Evolutionary conservation across 37 sponge, comb jelly and placozoan species (phyloP).

Genomic region (Chondrilla cf. caribensis): DNA sequence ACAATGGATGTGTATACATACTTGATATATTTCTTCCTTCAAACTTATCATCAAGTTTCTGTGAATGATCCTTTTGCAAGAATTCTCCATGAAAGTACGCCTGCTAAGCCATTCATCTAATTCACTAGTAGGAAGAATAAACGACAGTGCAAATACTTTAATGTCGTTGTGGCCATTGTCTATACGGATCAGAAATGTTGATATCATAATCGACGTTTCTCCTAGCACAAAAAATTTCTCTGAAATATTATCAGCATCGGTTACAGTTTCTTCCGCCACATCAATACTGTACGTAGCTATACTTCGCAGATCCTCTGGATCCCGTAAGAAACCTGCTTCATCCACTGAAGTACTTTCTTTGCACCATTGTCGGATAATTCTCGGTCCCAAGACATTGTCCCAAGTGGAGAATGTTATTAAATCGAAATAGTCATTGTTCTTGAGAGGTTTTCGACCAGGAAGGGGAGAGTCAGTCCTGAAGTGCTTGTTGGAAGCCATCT

Average conservation of each 20-base stretch:
- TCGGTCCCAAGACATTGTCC: conserved; percentile 88
- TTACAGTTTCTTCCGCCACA: not conserved
- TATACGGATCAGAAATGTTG: conserved; percentile 19
- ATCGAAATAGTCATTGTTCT: conserved; percentile 47
- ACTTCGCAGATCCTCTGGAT: not conserved
- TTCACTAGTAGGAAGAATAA: conserved; percentile 57
- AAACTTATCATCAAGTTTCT: not conserved
- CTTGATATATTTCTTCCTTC: not conserved
- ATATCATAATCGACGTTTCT: conserved; percentile 1
- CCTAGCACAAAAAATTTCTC: conserved; percentile 22
- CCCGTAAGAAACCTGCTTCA: not conserved
- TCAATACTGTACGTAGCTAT: conserved; percentile 29
- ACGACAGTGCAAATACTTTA: conserved; percentile 54
- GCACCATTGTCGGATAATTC: conserved; percentile 30
- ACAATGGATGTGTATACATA: too few relatives aligned
- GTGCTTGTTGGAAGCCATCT: not conserved
- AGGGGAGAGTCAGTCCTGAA: conserved; percentile 2
- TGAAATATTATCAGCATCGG: not conserved
- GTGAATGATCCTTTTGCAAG: not conserved
- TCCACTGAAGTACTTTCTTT: not conserved
- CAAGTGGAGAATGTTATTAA: conserved; percentile 64
- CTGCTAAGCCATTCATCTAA: conserved; percentile 51
- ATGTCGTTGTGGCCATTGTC: not conserved
- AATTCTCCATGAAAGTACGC: conserved; percentile 31
- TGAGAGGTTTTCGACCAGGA: not conserved